A percentile compares a stretch with the other conserved stretches of the same genome.
phyloP scores from a whole-genome alignment of 2,888 invertebrate genomes.

The Hyposoter dolosus region DNA sequence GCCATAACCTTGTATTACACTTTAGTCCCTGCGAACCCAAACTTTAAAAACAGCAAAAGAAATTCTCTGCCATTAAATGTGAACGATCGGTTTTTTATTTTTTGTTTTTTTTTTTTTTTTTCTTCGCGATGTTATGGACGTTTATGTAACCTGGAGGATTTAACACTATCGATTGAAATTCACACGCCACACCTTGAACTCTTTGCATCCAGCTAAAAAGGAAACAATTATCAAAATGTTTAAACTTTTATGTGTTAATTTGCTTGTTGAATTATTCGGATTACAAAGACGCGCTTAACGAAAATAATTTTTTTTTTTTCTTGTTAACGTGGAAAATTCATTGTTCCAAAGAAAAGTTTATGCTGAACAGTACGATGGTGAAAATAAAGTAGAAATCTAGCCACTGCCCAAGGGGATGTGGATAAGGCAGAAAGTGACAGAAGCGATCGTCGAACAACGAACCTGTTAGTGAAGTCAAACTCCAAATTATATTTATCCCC shows the following conservation, averaged over 20 bases:
- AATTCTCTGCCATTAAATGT: not conserved
- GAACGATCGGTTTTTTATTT: too few relatives aligned
- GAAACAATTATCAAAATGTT: not conserved
- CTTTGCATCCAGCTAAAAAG: not conserved
- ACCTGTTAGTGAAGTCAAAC: conserved; percentile 24
- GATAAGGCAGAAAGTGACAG: conserved; percentile 59
- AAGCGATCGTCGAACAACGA: conserved; percentile 43
- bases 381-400: conserved; percentile 18
- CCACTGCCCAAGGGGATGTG: conserved; percentile 51
- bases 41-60: not conserved
- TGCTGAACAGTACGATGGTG: not conserved
- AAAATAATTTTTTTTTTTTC: not conserved
- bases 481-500: conserved; percentile 15
- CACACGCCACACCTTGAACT: not conserved
- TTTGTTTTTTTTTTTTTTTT: not conserved
- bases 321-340: not conserved
- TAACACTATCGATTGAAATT: not conserved
- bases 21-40: not conserved
- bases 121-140: not conserved
- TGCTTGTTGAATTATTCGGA: not conserved
- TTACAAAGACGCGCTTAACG: not conserved
- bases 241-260: not conserved
- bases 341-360: not conserved
- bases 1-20: not conserved
- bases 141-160: not conserved